Conservation (phyloP, 2,888 invertebrate genomes). For the Drosophila nr. perissopoda region DNA sequence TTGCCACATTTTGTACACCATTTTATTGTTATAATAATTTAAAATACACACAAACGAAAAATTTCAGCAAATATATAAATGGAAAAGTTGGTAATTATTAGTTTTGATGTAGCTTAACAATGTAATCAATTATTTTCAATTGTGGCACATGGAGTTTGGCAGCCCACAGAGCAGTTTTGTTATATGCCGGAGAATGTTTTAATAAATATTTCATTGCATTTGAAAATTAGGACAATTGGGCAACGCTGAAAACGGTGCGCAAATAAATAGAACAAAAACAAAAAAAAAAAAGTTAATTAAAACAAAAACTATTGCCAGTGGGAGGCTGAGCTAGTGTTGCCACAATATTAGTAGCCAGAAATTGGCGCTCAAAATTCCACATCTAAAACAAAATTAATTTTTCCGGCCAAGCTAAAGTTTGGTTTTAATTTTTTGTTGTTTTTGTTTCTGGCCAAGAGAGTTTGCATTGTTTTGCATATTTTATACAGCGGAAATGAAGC, state of each 20-base stretch:
- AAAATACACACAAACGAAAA: not conserved
- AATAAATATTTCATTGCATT: conserved; percentile 37
- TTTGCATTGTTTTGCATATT: conserved; percentile 79
- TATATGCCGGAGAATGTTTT: conserved; percentile 17
- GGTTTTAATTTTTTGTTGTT: conserved; percentile 25
- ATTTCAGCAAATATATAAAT: not conserved
- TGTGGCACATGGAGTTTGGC: not conserved
- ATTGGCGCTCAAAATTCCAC: conserved; percentile 61
- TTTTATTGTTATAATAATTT: not conserved
- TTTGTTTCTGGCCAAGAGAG: conserved; percentile 53
- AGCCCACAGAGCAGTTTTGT: not conserved
- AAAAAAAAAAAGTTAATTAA: conserved; percentile 65
- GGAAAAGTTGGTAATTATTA: not conserved
- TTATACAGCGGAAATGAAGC: conserved; percentile 74
- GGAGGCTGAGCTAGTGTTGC: conserved; percentile 36
- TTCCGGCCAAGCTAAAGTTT: conserved; percentile 59
- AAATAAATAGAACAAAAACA: conserved; percentile 27
- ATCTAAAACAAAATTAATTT: conserved; percentile 77
- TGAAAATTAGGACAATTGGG: conserved; percentile 55
- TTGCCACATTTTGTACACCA: not conserved
- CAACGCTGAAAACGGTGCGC: conserved; percentile 29
- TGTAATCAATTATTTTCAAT: conserved; percentile 7
- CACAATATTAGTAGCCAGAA: conserved; percentile 71
- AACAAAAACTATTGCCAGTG: conserved; percentile 58
- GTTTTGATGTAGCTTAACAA: not conserved